phyloP scores from a whole-genome alignment of 2,797 vertebrate species.

The Leptoclinus maculatus region DNA sequence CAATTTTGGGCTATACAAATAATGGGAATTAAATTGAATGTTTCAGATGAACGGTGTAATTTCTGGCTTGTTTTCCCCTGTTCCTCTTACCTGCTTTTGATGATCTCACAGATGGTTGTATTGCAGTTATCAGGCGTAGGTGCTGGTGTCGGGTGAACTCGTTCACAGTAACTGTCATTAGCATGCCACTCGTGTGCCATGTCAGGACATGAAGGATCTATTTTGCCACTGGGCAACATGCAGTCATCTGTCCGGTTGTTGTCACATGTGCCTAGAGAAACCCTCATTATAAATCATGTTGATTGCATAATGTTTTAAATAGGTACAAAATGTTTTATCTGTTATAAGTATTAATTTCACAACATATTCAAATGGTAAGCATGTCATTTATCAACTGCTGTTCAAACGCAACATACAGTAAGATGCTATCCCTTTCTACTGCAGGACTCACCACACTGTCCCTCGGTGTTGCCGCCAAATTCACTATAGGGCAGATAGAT shows the following conservation, averaged over 20 bases:
- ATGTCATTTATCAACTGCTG: neutral
- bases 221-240: constrained; percentile 79
- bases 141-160: neutral
- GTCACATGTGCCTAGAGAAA: constrained; percentile 87
- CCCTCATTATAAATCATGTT: neutral
- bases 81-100: constrained; percentile 66
- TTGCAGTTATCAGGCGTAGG: neutral
- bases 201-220: constrained; percentile 79
- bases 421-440: constrained; percentile 23
- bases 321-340: neutral
- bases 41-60: neutral
- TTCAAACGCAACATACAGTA: neutral
- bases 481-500: constrained; percentile 82
- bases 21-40: neutral
- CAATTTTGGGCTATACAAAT: too few relatives aligned
- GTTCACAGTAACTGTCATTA: constrained; percentile 61
- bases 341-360: neutral
- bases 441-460: constrained; percentile 87
- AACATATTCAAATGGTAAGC: neutral
- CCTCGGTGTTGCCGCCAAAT: constrained; percentile 89
- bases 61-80: neutral
- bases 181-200: constrained; percentile 88
- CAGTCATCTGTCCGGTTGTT: constrained; percentile 89
- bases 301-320: neutral
- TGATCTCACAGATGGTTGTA: constrained; percentile 68